Evolutionary conservation across 2,888 invertebrate genomes (phyloP), one percentile per base, ranked within the genome.

Genomic region (Clanis bilineata): DNA sequence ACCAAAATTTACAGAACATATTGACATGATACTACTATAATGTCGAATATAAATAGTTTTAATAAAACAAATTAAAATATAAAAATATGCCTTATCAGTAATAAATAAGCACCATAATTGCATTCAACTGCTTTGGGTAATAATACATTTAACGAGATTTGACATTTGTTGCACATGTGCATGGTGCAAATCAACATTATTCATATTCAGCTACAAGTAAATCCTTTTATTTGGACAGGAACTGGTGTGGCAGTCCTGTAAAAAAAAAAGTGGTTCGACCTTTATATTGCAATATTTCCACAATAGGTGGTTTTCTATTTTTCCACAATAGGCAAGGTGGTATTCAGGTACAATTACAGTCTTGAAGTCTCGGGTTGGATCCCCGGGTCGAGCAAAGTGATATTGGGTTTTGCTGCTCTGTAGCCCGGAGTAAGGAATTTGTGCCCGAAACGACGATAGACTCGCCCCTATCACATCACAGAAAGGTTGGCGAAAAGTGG

Each of bases 1-100:
- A 81, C 83, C 68, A 74, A 72, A 82, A 84, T 82, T 83, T 80
- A 72, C 68, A 69, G 59, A 70, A 73, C 65, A 69, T 66, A 15
- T 15, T 15, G 47, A 28, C 28, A 28, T 51, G 32, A 32, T n/a
- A 41, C 18, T 41, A 41, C 12, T 45, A 45, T 10, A 51, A 51
- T 32, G 15, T 32, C 18, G 32, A 32, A 51, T 55, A 61, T 47
- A 58, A 39, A 23, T 32, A 23, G 21, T n/a, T 47, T 47, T 23
- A 36, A 47, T 36, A 62, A 60, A 63, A 69, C 62, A 61, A 67
- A 67, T 69, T 69, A 72, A 64, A 60, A 62, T 71, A 66, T 64
- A 72, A 66, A 71, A 67, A 67, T 67, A 70, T 55, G 59, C 61
- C 64, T 61, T 67, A 64, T 60, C 22, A 51, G 41, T 38, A 41